Evolutionary conservation across 2,888 invertebrate species (phyloP).

Genomic region (Lamproptera curius): DNA sequence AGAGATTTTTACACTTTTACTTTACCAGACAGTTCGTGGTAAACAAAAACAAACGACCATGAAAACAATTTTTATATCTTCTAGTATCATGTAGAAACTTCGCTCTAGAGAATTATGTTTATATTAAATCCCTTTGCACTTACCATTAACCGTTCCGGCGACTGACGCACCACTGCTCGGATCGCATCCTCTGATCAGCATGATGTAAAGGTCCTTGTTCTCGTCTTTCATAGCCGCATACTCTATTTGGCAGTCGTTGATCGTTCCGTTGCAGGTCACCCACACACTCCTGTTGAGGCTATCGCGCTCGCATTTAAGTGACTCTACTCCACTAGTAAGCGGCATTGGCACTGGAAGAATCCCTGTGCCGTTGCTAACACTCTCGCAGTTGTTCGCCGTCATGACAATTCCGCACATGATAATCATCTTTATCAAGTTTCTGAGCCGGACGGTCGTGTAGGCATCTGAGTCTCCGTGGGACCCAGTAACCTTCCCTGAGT

Average conservation of each 20-base stretch:
- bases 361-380: slow-evolving; percentile 41
- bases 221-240: slow-evolving; percentile 45
- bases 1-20: too few species aligned
- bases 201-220: slow-evolving; percentile 34
- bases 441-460: slow-evolving; percentile 43
- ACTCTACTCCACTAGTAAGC: too few species aligned
- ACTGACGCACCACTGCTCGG: slow-evolving; percentile 23
- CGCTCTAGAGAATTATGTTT: too few species aligned
- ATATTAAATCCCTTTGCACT: too few species aligned
- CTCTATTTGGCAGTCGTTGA: slow-evolving; percentile 36
- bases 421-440: slow-evolving; percentile 50
- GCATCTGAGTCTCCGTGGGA: slow-evolving; percentile 52
- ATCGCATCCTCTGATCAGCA: slow-evolving; percentile 45
- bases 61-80: too few species aligned
- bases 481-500: slow-evolving; percentile 60
- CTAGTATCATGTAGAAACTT: too few species aligned
- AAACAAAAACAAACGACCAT: too few species aligned
- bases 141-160: slow-evolving; percentile 40
- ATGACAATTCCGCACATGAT: slow-evolving; percentile 57
- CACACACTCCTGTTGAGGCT: slow-evolving; percentile 39
- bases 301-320: slow-evolving; percentile 32
- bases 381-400: slow-evolving; percentile 39
- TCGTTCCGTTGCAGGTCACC: slow-evolving; percentile 47
- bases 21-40: too few species aligned
- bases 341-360: slow-evolving; percentile 26